phyloP scores from a whole-genome alignment of 2,888 invertebrate species.

The Sarcophaga caerulescens region DNA sequence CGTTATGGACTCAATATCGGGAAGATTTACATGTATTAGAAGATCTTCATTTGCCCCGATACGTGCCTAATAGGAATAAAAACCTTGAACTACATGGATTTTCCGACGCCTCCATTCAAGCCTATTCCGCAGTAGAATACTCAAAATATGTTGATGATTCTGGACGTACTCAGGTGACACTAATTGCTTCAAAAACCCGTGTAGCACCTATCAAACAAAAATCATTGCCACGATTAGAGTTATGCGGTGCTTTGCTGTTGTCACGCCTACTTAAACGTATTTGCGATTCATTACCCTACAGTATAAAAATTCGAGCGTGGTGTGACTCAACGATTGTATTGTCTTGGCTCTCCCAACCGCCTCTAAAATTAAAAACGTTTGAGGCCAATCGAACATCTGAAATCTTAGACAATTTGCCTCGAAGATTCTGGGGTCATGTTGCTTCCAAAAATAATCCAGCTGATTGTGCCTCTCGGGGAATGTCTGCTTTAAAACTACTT shows the following conservation, averaged over 20 bases:
- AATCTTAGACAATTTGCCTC: too few relatives aligned
- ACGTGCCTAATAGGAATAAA: not conserved
- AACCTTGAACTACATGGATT: slow-evolving; percentile 22
- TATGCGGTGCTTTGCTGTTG: not conserved
- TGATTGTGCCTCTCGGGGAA: too few relatives aligned
- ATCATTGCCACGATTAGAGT: slow-evolving; percentile 3
- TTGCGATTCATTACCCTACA: not conserved
- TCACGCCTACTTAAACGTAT: slow-evolving; percentile 27
- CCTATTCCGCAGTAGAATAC: slow-evolving; percentile 32
- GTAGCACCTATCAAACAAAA: slow-evolving; percentile 16
- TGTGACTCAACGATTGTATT: slow-evolving; percentile 34
- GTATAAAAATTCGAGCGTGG: slow-evolving; percentile 9
- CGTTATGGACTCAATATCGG: slow-evolving; percentile 15
- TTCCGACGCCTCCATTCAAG: slow-evolving; percentile 33
- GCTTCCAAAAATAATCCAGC: too few relatives aligned
- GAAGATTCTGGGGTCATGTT: too few relatives aligned
- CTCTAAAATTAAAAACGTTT: not conserved
- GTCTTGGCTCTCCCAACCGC: slow-evolving; percentile 9
- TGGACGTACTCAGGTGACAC: not conserved
- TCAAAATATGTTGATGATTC: not conserved
- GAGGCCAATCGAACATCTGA: too few relatives aligned
- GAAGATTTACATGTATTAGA: not conserved
- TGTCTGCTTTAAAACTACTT: too few relatives aligned
- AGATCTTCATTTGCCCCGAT: not conserved
- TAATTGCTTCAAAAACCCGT: slow-evolving; percentile 33